Evolutionary conservation across 2,888 invertebrate genomes (phyloP).

Genomic region (Nomada goodeniana): DNA sequence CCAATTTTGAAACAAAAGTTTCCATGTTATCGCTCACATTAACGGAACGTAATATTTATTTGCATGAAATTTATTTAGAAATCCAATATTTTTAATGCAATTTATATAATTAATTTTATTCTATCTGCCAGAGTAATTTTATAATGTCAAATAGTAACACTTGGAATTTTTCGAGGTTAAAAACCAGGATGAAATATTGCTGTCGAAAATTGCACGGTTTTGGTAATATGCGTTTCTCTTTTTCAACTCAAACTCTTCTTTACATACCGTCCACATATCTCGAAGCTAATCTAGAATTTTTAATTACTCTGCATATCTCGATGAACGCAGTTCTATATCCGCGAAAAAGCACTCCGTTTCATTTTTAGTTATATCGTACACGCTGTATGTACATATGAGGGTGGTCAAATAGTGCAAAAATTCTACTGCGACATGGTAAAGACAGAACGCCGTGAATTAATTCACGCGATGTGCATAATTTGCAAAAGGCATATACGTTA

Average conservation of each 20-base stretch:
- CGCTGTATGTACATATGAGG: not conserved
- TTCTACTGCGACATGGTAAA: not conserved
- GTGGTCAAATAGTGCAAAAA: not conserved
- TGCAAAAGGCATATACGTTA: constrained; percentile 2
- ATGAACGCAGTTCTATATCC: no score
- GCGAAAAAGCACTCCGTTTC: not conserved
- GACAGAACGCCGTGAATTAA: not conserved
- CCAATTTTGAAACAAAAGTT: no score
- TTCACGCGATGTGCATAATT: not conserved
- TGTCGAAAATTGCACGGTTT: no score
- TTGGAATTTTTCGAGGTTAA: no score
- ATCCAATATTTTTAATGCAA: no score
- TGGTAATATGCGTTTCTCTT: not conserved
- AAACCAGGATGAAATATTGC: no score
- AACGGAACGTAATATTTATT: no score
- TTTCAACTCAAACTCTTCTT: not conserved
- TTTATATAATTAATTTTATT: no score
- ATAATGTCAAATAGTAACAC: no score
- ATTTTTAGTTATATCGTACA: not conserved
- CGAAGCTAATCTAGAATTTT: not conserved
- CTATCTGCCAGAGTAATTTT: no score
- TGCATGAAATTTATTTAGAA: no score
- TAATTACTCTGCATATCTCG: not conserved
- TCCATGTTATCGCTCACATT: no score
- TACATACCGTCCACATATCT: not conserved